Percentiles rank a stretch among this genome's conserved stretches.
phyloP scores from a whole-genome alignment of 2,888 invertebrate genomes.

The Andrena camellia region DNA sequence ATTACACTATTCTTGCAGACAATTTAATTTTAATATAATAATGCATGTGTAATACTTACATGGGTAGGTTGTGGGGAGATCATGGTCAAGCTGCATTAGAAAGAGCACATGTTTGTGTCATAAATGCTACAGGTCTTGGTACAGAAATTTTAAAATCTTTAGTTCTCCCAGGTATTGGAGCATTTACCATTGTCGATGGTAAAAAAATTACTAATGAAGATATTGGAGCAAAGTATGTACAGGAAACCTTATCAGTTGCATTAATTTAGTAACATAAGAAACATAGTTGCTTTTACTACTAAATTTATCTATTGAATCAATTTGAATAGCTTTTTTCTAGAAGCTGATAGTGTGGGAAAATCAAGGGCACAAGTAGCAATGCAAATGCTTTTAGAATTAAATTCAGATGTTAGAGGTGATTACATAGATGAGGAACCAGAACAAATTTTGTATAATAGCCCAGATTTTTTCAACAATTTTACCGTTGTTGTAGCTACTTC shows the following conservation, averaged over 20 bases:
- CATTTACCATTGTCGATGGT: slow-evolving; percentile 96
- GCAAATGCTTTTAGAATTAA: slow-evolving; percentile 94
- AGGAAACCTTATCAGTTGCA: neutral
- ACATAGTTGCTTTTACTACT: neutral
- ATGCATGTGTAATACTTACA: neutral
- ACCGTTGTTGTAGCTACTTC: slow-evolving; percentile 94
- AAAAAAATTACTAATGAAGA: slow-evolving; percentile 95
- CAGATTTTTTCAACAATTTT: slow-evolving; percentile 95
- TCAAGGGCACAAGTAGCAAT: slow-evolving; percentile 94
- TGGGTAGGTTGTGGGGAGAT: slow-evolving; percentile 96
- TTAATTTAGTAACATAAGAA: neutral
- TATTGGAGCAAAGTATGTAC: slow-evolving; percentile 94
- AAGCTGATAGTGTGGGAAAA: slow-evolving; percentile 92
- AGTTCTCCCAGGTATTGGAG: slow-evolving; percentile 96
- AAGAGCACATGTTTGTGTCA: slow-evolving; percentile 95
- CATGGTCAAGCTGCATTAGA: slow-evolving; percentile 96
- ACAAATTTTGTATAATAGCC: slow-evolving; percentile 93
- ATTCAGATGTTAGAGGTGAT: slow-evolving; percentile 96
- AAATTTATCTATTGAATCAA: slow-evolving; percentile 35
- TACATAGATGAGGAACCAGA: slow-evolving; percentile 96
- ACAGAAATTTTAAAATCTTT: slow-evolving; percentile 98
- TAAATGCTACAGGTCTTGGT: slow-evolving; percentile 97
- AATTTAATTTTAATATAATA: neutral
- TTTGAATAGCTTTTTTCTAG: slow-evolving; percentile 93
- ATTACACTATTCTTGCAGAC: neutral